Base-by-base conservation (phyloP, 2,113 vertebrate genomes). In the Cairina moschata region DNA sequence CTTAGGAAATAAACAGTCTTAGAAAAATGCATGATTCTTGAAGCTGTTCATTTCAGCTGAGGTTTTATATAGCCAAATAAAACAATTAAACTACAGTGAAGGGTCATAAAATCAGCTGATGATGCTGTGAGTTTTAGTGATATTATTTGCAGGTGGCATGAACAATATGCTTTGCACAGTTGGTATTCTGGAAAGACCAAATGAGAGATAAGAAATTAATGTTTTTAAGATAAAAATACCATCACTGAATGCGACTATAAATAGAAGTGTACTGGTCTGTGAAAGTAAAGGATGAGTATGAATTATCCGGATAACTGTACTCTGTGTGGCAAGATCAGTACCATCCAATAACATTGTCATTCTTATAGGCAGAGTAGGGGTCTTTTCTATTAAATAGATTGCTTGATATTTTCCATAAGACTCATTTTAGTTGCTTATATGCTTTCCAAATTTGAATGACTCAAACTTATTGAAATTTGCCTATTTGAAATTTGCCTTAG, bases 11-110 rank as follows among this genome's bases (percentile, higher is more conserved):
- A 73, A 79, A 7, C 18, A 36, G 40, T 36, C 31, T 54, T 55
- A 55, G 44, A 42, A 93, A 90, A 93, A 87, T 44, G 5, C 11
- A 63, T 56, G 25, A 28, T 9, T 50, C 14, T 42, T 54, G 17
- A 87, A 85, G 50, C 6, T 91, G 36, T 71, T 83, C 67, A 91
- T 94, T 85, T 91, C 59, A 90, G n/a, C 42, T 58, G 67, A 86
- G 79, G 9, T 3, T 94, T 96, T 93, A 58, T 80, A 20, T 67
- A 80, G 63, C 67, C 84, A 93, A 95, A 91, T 94, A 92, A 91
- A 91, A 34, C 75, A 93, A 92, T 83, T 87, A 95, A 94, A 75
- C 46, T 90, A 58, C 72, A 74, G 46, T 74, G 36, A 90, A 72
- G 23, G 31, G 18, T 80, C 54, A 68, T 93, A 91, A 93, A 95